These are phyloP conservation scores for Ophiothrix spiculata DNA, from an alignment of 35 echinoderm and acorn worm genomes.

Conservation along the genomic window DNA sequence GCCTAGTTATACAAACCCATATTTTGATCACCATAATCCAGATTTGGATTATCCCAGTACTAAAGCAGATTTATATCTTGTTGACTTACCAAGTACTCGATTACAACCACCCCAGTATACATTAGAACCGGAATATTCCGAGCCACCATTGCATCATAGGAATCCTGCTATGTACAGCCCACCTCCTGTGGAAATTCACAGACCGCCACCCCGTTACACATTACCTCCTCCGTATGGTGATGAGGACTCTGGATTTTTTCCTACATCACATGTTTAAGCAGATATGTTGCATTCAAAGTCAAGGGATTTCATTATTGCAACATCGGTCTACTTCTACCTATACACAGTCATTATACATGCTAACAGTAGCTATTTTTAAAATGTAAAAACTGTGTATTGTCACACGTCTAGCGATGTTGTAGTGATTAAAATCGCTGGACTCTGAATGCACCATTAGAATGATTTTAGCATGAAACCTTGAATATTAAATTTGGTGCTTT, in stretches of 20 bases:
- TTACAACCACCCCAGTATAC: slow-evolving; percentile 43
- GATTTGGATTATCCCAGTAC: background rate
- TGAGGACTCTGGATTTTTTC: slow-evolving; percentile 43
- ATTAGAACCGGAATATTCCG: slow-evolving; percentile 1
- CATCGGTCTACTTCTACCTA: too few species aligned
- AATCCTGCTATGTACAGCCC: background rate
- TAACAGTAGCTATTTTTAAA: too few species aligned
- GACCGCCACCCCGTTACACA: slow-evolving; percentile 40
- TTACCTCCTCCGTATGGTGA: slow-evolving; percentile 47
- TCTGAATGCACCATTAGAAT: too few species aligned
- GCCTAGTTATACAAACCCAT: slow-evolving; percentile 9
- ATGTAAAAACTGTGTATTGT: too few species aligned
- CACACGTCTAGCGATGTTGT: too few species aligned
- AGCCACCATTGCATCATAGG: background rate
- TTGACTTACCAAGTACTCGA: background rate
- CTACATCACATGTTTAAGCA: slow-evolving; percentile 37
- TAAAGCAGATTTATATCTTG: background rate
- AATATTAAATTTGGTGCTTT: too few species aligned
- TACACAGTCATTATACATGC: too few species aligned
- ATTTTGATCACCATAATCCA: background rate
- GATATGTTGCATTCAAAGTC: too few species aligned
- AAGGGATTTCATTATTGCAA: too few species aligned
- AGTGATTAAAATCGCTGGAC: too few species aligned
- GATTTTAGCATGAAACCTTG: too few species aligned
- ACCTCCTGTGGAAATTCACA: background rate